Evolutionary conservation across 64 coral and sea anemone genomes (phyloP).

Genomic region (Montipora foliosa): DNA sequence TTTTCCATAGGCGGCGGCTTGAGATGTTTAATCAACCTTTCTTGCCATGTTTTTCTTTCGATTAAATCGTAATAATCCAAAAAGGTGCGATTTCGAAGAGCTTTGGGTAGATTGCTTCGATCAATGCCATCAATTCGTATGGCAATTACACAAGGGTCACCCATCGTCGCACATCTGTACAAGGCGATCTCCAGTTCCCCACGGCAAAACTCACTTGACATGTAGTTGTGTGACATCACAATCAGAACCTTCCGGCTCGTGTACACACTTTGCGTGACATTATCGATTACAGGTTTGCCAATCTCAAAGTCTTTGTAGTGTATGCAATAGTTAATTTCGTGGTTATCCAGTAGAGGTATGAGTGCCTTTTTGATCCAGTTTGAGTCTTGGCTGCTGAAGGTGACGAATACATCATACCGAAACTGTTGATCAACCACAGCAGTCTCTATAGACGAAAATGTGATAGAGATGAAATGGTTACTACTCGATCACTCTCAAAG

Average conservation of each 20-base stretch:
- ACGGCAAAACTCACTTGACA: constrained; percentile 1
- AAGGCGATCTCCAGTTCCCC: constrained; percentile 6
- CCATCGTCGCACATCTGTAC: not conserved
- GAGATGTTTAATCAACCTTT: not conserved
- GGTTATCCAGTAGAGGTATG: not conserved
- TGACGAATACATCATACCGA: constrained; percentile 3
- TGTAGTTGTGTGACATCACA: constrained; percentile 24
- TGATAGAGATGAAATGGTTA: too few species aligned
- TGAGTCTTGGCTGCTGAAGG: not conserved
- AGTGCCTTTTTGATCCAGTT: not conserved
- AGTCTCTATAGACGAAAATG: too few species aligned
- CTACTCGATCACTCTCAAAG: too few species aligned
- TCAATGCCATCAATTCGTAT: not conserved
- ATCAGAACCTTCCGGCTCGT: not conserved
- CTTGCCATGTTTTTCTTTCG: constrained; percentile 7
- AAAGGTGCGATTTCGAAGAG: not conserved
- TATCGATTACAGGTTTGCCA: constrained; percentile 8
- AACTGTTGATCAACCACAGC: not conserved
- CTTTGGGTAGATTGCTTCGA: not conserved
- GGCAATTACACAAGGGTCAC: not conserved
- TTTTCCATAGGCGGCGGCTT: too few species aligned
- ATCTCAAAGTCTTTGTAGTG: not conserved
- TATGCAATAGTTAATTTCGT: too few species aligned
- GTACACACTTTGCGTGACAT: constrained; percentile 27
- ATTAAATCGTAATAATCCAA: not conserved